Evolutionary conservation across 1,140 invertebrate species (phyloP).

Genomic region (Ceratitis capitata): DNA sequence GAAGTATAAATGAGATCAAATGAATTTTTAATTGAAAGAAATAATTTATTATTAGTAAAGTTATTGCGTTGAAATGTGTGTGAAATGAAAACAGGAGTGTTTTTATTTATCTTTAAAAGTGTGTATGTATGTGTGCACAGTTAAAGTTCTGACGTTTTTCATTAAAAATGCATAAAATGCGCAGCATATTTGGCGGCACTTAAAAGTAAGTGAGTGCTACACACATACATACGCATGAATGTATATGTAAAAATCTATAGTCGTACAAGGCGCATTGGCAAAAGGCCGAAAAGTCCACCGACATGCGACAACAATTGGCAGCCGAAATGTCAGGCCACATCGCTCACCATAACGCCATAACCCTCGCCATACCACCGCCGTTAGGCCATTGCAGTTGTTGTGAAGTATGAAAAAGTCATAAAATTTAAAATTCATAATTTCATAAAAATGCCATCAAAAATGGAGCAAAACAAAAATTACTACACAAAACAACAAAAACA

Average conservation of each 20-base stretch:
- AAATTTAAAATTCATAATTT: conserved; percentile 40
- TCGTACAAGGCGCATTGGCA: neutral
- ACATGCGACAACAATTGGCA: neutral
- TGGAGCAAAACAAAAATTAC: neutral
- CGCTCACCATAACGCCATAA: no score
- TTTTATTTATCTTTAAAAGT: neutral
- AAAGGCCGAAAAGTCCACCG: neutral
- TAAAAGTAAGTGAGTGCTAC: neutral
- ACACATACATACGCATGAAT: neutral
- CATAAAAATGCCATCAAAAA: conserved; percentile 20
- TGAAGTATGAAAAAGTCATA: conserved; percentile 21
- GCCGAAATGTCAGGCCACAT: conserved; percentile 1
- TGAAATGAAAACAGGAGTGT: neutral
- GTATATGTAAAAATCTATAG: neutral
- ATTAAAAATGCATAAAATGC: conserved; percentile 27
- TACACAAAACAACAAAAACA: neutral
- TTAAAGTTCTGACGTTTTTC: neutral
- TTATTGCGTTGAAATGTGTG: neutral
- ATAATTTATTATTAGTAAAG: neutral
- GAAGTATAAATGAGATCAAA: neutral
- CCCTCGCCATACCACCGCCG: neutral
- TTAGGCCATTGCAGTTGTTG: neutral
- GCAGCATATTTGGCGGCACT: conserved; percentile 8
- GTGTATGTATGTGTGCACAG: neutral
- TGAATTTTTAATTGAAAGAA: neutral